Percentiles rank a stretch among this genome's conserved stretches.
phyloP scores from a whole-genome alignment of 2,888 invertebrate species.

The Dolichomitus sp. region DNA sequence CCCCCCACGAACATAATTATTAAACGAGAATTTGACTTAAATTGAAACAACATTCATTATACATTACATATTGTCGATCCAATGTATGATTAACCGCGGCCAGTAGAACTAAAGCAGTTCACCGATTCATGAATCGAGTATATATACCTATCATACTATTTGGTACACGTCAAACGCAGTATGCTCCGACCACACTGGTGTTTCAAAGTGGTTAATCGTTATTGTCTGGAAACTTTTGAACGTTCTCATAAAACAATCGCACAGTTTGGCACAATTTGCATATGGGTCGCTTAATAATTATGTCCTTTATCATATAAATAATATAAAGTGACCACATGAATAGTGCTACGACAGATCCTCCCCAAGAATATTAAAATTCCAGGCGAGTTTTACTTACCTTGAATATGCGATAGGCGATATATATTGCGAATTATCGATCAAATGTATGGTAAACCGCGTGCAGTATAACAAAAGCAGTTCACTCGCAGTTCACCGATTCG shows the following conservation, averaged over 20 bases:
- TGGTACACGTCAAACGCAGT: slow-evolving; percentile 21
- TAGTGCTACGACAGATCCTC: too few relatives aligned
- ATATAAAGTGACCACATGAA: too few relatives aligned
- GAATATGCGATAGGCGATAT: not conserved
- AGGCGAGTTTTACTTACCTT: too few relatives aligned
- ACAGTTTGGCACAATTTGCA: too few relatives aligned
- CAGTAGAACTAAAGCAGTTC: slow-evolving; percentile 14
- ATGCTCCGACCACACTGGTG: slow-evolving; percentile 52
- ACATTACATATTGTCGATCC: not conserved
- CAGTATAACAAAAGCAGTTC: slow-evolving; percentile 30
- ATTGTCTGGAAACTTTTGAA: too few relatives aligned
- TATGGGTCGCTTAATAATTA: too few relatives aligned
- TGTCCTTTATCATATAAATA: too few relatives aligned
- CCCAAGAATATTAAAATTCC: too few relatives aligned
- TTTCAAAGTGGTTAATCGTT: too few relatives aligned
- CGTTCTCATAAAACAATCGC: too few relatives aligned
- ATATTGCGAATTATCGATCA: slow-evolving; percentile 3
- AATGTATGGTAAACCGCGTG: slow-evolving; percentile 5
- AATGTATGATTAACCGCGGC: slow-evolving; percentile 4
- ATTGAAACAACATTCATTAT: not conserved
- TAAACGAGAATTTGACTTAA: not conserved
- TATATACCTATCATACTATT: not conserved
- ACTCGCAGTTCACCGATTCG: slow-evolving; percentile 36
- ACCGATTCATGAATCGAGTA: slow-evolving; percentile 20
- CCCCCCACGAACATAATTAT: not conserved